Percentiles rank a stretch among this genome's conserved stretches.
phyloP scores from a whole-genome alignment of 2,888 invertebrate species.

The Dermolepida albohirtum region DNA sequence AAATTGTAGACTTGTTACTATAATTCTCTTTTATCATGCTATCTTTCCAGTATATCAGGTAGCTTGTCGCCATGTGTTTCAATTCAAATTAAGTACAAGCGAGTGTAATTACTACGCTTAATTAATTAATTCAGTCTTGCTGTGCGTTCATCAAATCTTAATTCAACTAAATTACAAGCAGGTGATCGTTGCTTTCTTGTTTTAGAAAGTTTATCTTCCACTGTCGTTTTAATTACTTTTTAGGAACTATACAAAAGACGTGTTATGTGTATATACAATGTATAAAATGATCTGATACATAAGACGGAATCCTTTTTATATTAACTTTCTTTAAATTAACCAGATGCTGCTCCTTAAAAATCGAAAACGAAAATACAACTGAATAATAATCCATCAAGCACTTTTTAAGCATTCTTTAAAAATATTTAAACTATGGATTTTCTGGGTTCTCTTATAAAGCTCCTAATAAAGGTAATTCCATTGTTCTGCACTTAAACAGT shows the following conservation, averaged over 20 bases:
- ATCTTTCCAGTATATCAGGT: constrained; percentile 29
- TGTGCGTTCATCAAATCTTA: constrained; percentile 33
- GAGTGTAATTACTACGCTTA: constrained; percentile 29
- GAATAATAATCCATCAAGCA: no score
- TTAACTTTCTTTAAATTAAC: no score
- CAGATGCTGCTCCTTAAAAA: no score
- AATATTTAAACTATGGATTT: no score
- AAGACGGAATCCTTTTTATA: no score
- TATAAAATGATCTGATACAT: no score
- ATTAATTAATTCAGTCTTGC: constrained; percentile 14
- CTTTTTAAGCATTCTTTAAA: no score
- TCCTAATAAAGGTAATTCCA: no score
- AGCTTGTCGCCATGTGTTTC: constrained; percentile 22
- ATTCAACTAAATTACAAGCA: constrained; percentile 18
- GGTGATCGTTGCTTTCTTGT: constrained; percentile 2
- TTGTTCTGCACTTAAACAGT: no score
- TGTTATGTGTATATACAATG: no score
- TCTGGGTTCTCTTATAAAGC: no score
- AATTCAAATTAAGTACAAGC: constrained; percentile 31
- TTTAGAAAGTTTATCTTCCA: background rate
- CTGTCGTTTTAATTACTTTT: constrained; percentile 1
- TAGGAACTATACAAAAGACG: background rate
- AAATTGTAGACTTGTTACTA: constrained; percentile 34
- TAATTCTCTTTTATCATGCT: constrained; percentile 29
- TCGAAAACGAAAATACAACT: no score